A percentile compares a stretch with the other conserved stretches of the same genome.
Evolutionary conservation across 2,113 vertebrate species (phyloP).

Genomic region (Axis porcinus): DNA sequence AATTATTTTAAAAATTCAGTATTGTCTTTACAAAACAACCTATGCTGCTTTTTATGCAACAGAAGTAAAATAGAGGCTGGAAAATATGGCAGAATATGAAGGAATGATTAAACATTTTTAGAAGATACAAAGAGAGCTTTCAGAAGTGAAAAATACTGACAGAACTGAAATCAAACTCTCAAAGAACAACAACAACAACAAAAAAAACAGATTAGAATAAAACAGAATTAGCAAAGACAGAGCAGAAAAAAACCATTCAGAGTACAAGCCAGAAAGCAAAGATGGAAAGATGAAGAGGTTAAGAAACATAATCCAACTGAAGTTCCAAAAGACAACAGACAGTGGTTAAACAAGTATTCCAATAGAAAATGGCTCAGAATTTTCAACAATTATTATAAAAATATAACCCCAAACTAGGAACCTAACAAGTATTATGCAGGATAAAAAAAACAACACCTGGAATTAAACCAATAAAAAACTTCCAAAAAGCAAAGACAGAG

Average conservation of each 20-base stretch:
- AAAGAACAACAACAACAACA: not conserved
- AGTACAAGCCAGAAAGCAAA: not conserved
- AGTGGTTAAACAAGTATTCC: not conserved
- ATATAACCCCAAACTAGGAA: not conserved
- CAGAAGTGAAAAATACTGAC: slow-evolving; percentile 7
- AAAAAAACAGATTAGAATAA: not conserved
- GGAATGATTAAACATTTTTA: not conserved
- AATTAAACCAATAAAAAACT: not conserved
- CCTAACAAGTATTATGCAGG: not conserved
- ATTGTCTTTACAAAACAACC: not conserved
- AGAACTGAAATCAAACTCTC: not conserved
- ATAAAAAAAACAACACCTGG: not conserved
- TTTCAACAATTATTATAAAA: not conserved
- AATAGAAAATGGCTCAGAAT: not conserved
- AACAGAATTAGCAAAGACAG: not conserved
- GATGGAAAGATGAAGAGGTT: not conserved
- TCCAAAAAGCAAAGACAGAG: not conserved
- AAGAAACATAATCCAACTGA: not conserved
- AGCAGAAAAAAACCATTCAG: not conserved
- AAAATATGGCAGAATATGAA: not conserved
- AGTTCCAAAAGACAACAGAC: not conserved
- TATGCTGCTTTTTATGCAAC: not conserved
- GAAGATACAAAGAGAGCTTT: not conserved
- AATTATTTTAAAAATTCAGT: not conserved
- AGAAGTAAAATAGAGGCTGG: not conserved